These are phyloP conservation scores for Pogoniulus pusillus DNA, from an alignment of 2,797 vertebrate species.

Conservation along the genomic window DNA sequence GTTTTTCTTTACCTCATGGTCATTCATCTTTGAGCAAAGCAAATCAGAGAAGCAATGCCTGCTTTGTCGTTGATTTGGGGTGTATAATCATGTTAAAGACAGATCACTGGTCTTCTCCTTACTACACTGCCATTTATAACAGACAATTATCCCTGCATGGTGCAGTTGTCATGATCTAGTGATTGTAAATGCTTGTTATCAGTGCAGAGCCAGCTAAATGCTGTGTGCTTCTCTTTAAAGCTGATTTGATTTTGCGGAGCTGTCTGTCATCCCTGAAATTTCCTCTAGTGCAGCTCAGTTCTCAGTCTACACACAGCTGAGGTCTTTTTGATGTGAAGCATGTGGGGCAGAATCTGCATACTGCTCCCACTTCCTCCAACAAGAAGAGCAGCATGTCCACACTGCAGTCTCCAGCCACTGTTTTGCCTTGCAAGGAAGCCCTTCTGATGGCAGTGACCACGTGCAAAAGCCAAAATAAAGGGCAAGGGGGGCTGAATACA, in stretches of 20 bases:
- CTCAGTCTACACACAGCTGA: background rate
- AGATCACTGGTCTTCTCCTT: slow-evolving; percentile 54
- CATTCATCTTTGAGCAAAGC: slow-evolving; percentile 34
- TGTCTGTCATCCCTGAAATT: slow-evolving; percentile 12
- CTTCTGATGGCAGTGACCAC: background rate
- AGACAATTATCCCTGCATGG: slow-evolving; percentile 47
- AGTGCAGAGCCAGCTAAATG: slow-evolving; percentile 19
- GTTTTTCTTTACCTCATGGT: slow-evolving; percentile 16
- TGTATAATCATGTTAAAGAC: slow-evolving; percentile 60
- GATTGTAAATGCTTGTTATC: slow-evolving; percentile 48
- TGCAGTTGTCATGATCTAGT: slow-evolving; percentile 42
- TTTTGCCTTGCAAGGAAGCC: background rate
- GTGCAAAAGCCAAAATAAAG: background rate
- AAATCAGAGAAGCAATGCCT: slow-evolving; percentile 47
- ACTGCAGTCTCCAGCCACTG: background rate
- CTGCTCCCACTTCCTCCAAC: background rate
- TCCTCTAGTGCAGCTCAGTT: background rate
- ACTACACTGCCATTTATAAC: slow-evolving; percentile 55
- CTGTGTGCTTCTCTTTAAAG: slow-evolving; percentile 35
- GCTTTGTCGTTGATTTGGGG: slow-evolving; percentile 49
- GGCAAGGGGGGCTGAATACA: background rate
- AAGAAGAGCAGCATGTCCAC: background rate
- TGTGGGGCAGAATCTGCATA: background rate
- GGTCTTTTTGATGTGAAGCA: background rate
- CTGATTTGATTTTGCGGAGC: slow-evolving; percentile 42